Evolutionary conservation across 2,797 vertebrate species (phyloP).

Genomic region (Sphaeramia orbicularis): DNA sequence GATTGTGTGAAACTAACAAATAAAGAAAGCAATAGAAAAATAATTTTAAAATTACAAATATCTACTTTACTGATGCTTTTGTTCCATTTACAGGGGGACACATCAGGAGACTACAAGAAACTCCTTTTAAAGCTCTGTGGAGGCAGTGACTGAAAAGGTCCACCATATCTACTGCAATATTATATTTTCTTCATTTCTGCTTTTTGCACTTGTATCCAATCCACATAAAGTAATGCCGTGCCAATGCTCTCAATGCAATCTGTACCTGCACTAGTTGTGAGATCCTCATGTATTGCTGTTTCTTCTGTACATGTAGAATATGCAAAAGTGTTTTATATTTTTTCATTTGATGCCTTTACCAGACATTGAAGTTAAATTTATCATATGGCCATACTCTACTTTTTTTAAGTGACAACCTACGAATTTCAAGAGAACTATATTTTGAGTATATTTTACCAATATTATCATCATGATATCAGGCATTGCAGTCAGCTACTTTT

Average conservation of each 20-base stretch:
- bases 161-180: neutral
- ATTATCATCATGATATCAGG: conserved; percentile 26
- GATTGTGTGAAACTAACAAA: neutral
- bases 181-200: conserved; percentile 20
- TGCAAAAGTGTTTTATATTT: conserved; percentile 51
- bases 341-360: conserved; percentile 35
- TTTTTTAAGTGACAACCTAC: conserved; percentile 31
- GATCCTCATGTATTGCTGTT: conserved; percentile 18
- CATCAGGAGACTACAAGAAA: conserved; percentile 98
- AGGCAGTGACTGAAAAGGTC: conserved; percentile 90
- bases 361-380: conserved; percentile 28
- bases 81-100: conserved; percentile 90
- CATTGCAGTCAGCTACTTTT: conserved; percentile 16
- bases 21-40: too few relatives aligned
- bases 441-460: conserved; percentile 53
- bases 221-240: conserved; percentile 59
- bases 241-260: conserved; percentile 54
- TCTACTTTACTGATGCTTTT: conserved; percentile 3
- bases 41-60: neutral
- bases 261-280: conserved; percentile 39
- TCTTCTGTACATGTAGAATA: conserved; percentile 47
- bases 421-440: conserved; percentile 58
- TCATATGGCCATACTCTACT: conserved; percentile 24
- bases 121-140: conserved; percentile 96
- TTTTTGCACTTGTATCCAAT: conserved; percentile 42